These are phyloP conservation scores for Sycophaga agraensis DNA, from an alignment of 1,140 invertebrate genomes.

Conservation along the genomic window DNA sequence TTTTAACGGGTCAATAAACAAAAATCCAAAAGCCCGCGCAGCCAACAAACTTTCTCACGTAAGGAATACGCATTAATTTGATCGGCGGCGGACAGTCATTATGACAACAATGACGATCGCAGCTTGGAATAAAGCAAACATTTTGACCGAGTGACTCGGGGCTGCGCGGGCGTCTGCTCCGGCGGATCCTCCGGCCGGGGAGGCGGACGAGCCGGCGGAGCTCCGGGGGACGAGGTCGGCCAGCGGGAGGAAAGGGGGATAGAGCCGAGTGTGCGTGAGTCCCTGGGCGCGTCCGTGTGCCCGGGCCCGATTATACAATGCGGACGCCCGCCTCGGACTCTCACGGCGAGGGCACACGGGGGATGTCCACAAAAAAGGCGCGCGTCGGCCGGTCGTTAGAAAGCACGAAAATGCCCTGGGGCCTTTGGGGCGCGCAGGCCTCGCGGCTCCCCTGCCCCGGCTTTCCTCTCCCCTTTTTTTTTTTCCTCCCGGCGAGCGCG, in stretches of 20 bases:
- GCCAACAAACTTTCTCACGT: conserved; percentile 9
- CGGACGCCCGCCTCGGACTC: conserved; percentile 6
- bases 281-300: conserved; percentile 15
- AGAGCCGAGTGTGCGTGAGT: conserved; percentile 21
- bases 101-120: neutral
- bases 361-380: conserved; percentile 20
- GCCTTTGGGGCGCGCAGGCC: neutral
- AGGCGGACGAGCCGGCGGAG: too few relatives aligned
- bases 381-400: conserved; percentile 19
- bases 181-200: too few relatives aligned
- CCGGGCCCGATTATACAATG: conserved; percentile 19
- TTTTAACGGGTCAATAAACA: too few relatives aligned
- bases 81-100: neutral
- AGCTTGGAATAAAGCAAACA: neutral
- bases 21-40: too few relatives aligned
- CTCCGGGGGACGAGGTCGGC: too few relatives aligned
- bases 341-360: neutral
- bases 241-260: too few relatives aligned
- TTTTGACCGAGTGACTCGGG: conserved; percentile 1
- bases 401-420: conserved; percentile 14
- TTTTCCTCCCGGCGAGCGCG: conserved; percentile 2
- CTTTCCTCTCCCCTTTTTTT: neutral
- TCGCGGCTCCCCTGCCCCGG: conserved; percentile 17
- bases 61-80: neutral
- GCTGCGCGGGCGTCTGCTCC: too few relatives aligned